Conservation (phyloP, 2,888 invertebrate species). For the Danaus chrysippus region DNA sequence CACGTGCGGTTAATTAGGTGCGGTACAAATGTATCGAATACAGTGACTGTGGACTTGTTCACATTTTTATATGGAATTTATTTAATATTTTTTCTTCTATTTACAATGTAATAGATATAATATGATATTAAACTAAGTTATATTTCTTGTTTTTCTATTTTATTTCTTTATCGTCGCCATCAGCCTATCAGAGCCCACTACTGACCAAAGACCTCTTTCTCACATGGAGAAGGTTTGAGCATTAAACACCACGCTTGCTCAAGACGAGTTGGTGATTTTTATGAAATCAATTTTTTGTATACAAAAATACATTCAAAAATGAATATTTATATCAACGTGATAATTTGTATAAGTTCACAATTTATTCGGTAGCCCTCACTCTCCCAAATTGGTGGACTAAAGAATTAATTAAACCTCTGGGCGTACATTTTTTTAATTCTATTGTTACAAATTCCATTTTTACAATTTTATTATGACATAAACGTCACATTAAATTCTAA, state of each 20-base stretch:
- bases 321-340: too few relatives aligned
- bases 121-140: not conserved
- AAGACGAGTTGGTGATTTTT: too few relatives aligned
- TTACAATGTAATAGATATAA: not conserved
- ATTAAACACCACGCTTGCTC: too few relatives aligned
- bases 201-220: too few relatives aligned
- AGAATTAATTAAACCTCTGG: constrained; percentile 5
- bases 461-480: not conserved
- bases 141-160: too few relatives aligned
- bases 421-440: constrained; percentile 7
- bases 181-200: too few relatives aligned
- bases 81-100: not conserved
- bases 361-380: not conserved
- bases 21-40: constrained; percentile 41
- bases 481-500: constrained; percentile 1
- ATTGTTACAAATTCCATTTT: constrained; percentile 3
- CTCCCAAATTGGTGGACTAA: constrained; percentile 7
- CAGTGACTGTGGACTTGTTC: constrained; percentile 33
- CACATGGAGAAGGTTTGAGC: too few relatives aligned
- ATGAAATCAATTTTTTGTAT: not conserved
- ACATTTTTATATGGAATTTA: not conserved
- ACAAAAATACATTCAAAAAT: not conserved
- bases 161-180: too few relatives aligned
- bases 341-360: not conserved
- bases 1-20: constrained; percentile 67